Evolutionary conservation across 2,797 vertebrate species (phyloP).

Genomic region (Amniataba percoides): DNA sequence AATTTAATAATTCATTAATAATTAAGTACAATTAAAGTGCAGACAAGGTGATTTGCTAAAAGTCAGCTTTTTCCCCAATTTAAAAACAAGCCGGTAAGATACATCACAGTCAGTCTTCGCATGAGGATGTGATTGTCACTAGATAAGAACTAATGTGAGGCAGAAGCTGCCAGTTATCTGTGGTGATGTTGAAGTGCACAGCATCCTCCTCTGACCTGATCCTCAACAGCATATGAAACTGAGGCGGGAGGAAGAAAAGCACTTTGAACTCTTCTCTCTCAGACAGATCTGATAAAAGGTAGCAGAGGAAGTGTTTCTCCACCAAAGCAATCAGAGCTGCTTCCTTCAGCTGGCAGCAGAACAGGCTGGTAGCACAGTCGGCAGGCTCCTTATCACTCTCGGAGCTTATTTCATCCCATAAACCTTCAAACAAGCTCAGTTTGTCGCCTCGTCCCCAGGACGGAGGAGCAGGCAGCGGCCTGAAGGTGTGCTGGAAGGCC

Average conservation of each 20-base stretch:
- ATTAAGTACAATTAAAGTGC: constrained; percentile 25
- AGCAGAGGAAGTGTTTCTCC: constrained; percentile 81
- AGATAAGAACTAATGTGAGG: constrained; percentile 86
- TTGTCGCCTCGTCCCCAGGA: constrained; percentile 52
- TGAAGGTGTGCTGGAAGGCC: constrained; percentile 86
- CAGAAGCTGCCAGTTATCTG: constrained; percentile 89
- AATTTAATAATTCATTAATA: background rate
- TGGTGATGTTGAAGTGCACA: constrained; percentile 83
- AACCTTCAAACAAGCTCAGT: constrained; percentile 79
- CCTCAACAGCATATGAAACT: constrained; percentile 84
- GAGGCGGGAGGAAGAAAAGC: constrained; percentile 86
- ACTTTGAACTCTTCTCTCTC: constrained; percentile 69
- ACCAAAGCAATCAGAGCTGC: constrained; percentile 74
- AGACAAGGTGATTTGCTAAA: constrained; percentile 56
- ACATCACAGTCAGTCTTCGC: constrained; percentile 18
- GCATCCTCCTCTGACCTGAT: constrained; percentile 77
- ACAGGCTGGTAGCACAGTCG: constrained; percentile 80
- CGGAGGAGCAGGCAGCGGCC: constrained; percentile 73
- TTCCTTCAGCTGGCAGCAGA: constrained; percentile 84
- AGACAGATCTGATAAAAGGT: constrained; percentile 71
- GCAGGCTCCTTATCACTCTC: background rate
- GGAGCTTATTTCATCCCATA: constrained; percentile 83
- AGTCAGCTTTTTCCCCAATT: constrained; percentile 21
- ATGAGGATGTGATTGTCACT: constrained; percentile 63
- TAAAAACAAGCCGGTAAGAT: constrained; percentile 38